A percentile compares a stretch with the other conserved stretches of the same genome.
Conservation (phyloP, 2,797 vertebrate genomes). For the Lagodon rhomboides region DNA sequence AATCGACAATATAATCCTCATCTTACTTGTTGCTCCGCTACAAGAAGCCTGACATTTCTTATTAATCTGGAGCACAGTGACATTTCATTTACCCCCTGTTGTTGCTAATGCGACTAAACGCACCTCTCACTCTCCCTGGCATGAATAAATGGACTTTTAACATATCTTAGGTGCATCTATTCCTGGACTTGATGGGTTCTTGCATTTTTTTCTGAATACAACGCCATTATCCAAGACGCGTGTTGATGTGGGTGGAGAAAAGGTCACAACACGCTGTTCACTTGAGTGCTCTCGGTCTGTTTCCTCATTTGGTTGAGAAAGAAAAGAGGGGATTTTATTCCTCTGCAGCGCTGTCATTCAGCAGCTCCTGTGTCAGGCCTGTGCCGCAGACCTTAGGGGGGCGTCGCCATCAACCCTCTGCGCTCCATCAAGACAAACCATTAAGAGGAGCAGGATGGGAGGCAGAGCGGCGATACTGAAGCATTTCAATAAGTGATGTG, state of each 20-base stretch:
- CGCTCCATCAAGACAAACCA: slow-evolving; percentile 56
- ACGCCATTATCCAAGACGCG: slow-evolving; percentile 16
- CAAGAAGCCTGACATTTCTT: slow-evolving; percentile 4
- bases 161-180: slow-evolving; percentile 18
- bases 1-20: neutral
- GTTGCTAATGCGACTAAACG: slow-evolving; percentile 33
- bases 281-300: slow-evolving; percentile 41
- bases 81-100: slow-evolving; percentile 38
- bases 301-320: slow-evolving; percentile 42
- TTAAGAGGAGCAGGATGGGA: slow-evolving; percentile 40
- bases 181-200: neutral
- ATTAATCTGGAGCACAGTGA: neutral
- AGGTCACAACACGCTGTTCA: slow-evolving; percentile 34
- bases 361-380: slow-evolving; percentile 20
- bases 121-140: neutral
- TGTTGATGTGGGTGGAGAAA: slow-evolving; percentile 39
- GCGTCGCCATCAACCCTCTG: slow-evolving; percentile 51
- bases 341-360: slow-evolving; percentile 28
- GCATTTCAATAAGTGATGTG: slow-evolving; percentile 45
- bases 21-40: neutral
- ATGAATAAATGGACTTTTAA: slow-evolving; percentile 36
- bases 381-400: slow-evolving; percentile 42
- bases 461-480: slow-evolving; percentile 40
- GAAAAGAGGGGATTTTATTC: slow-evolving; percentile 25
- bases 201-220: slow-evolving; percentile 28